phyloP scores from a whole-genome alignment of 2,113 vertebrate genomes.

The Colius striatus region DNA sequence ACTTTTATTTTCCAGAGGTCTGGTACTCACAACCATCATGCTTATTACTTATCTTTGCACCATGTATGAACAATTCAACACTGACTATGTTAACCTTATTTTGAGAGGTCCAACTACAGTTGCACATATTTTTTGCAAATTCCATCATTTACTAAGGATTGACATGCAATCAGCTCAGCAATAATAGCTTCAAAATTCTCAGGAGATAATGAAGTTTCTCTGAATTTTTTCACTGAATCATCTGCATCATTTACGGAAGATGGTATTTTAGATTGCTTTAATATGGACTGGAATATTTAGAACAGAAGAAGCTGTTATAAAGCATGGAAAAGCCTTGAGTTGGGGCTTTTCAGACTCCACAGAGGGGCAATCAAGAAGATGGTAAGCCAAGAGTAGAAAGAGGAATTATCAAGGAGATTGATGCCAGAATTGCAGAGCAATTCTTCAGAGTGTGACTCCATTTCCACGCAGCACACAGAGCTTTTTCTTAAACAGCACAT shows the following conservation, averaged over 20 bases:
- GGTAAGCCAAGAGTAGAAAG: neutral
- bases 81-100: neutral
- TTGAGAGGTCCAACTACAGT: neutral
- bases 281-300: neutral
- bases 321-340: neutral
- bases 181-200: neutral
- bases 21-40: neutral
- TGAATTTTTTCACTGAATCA: neutral
- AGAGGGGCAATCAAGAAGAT: fast-evolving
- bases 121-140: neutral
- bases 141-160: neutral
- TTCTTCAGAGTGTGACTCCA: neutral
- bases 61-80: neutral
- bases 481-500: neutral
- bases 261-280: neutral
- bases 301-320: neutral
- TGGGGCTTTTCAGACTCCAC: neutral
- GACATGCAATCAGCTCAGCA: neutral
- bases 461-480: neutral
- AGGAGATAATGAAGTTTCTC: neutral
- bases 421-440: fast-evolving
- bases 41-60: neutral
- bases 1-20: fast-evolving
- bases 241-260: neutral
- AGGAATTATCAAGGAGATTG: neutral